Conservation (phyloP, 1,140 invertebrate species). For the Aphis craccivora region DNA sequence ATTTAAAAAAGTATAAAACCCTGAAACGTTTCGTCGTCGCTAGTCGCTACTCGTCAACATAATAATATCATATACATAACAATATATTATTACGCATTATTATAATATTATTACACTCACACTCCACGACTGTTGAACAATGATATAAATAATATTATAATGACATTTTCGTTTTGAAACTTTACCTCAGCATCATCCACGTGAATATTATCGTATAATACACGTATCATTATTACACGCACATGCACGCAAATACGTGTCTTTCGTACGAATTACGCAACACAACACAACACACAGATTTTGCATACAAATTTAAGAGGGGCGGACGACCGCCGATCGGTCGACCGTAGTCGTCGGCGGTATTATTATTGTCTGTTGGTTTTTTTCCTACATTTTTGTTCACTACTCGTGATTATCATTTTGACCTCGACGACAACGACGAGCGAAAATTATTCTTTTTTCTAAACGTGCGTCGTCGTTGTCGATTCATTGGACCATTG, state of each 20-base stretch:
- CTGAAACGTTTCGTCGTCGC: neutral
- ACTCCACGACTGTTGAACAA: neutral
- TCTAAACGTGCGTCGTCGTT: conserved; percentile 19
- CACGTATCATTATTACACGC: conserved; percentile 2
- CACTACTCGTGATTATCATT: conserved; percentile 43
- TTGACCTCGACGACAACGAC: conserved; percentile 16
- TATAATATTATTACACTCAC: neutral
- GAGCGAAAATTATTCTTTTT: neutral
- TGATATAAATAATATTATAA: conserved; percentile 1
- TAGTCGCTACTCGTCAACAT: neutral
- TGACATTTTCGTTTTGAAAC: conserved; percentile 6
- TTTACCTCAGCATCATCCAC: conserved; percentile 5
- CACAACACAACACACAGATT: neutral
- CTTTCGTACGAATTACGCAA: conserved; percentile 40
- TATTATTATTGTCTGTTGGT: neutral
- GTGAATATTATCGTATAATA: conserved; percentile 13
- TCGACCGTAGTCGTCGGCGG: neutral
- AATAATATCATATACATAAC: neutral
- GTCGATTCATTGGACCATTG: conserved; percentile 23
- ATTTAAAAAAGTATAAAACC: neutral
- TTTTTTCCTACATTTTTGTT: conserved; percentile 29
- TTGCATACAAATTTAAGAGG: conserved; percentile 22
- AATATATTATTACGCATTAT: neutral
- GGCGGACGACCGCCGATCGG: neutral
- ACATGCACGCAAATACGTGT: conserved; percentile 28